These are phyloP conservation scores for Staurois parvus DNA, from an alignment of 2,797 vertebrate genomes.

Conservation along the genomic window DNA sequence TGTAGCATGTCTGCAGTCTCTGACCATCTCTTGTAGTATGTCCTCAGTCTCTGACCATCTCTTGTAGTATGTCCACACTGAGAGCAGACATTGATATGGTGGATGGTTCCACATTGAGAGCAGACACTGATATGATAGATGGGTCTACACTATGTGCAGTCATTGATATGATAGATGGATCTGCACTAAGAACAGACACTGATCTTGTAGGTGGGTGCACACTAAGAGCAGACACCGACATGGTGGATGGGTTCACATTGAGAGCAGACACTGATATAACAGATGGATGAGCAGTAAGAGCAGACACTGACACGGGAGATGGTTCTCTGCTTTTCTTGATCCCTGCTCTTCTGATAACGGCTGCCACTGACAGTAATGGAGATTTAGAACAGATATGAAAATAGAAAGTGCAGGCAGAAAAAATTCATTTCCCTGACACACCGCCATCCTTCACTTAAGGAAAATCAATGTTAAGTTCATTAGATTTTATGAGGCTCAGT, in stretches of 20 bases:
- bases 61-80: no score
- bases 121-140: no score
- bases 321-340: slow-evolving; percentile 55
- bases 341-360: slow-evolving; percentile 57
- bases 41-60: no score
- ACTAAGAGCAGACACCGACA: no score
- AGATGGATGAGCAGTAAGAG: slow-evolving; percentile 30
- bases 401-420: slow-evolving; percentile 55
- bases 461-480: slow-evolving; percentile 61
- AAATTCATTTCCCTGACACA: slow-evolving; percentile 58
- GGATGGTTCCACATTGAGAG: no score
- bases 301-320: slow-evolving; percentile 56
- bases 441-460: slow-evolving; percentile 60
- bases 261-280: neutral
- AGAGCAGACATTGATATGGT: no score
- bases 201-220: no score
- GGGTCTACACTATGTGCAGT: slow-evolving; percentile 45
- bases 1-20: no score
- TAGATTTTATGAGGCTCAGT: slow-evolving; percentile 65
- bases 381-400: slow-evolving; percentile 63
- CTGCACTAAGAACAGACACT: neutral
- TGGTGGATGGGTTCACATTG: no score
- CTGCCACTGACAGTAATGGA: slow-evolving; percentile 60
- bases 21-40: no score
- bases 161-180: slow-evolving; percentile 49